A percentile compares a stretch with the other conserved stretches of the same genome.
These are phyloP conservation scores for Rachycentron canadum DNA, from an alignment of 2,797 vertebrate genomes.

Conservation along the genomic window DNA sequence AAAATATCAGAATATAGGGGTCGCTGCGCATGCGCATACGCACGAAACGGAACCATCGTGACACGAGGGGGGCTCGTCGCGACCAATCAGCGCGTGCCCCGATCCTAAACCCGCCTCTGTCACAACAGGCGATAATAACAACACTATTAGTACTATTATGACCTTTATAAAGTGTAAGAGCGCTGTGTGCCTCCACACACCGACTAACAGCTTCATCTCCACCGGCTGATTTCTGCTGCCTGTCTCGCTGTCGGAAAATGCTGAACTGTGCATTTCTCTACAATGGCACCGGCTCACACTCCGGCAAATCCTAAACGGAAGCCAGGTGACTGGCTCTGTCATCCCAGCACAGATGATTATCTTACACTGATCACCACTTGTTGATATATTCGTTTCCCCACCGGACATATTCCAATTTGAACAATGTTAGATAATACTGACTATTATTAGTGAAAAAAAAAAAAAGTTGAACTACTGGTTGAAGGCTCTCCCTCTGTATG, in stretches of 20 bases:
- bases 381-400: slow-evolving; percentile 44
- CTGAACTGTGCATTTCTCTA: slow-evolving; percentile 69
- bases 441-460: too few species aligned
- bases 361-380: slow-evolving; percentile 53
- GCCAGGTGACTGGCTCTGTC: slow-evolving; percentile 33
- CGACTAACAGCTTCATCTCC: background rate
- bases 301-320: slow-evolving; percentile 60
- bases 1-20: slow-evolving; percentile 86
- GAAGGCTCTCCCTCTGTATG: background rate
- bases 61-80: slow-evolving; percentile 51
- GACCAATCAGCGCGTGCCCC: slow-evolving; percentile 79
- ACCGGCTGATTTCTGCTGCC: slow-evolving; percentile 20
- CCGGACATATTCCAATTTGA: background rate
- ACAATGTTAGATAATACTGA: too few species aligned
- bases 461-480: background rate
- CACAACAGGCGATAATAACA: slow-evolving; percentile 81
- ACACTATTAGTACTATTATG: slow-evolving; percentile 70
- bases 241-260: slow-evolving; percentile 63
- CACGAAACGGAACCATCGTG: slow-evolving; percentile 76
- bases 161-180: slow-evolving; percentile 74
- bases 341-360: slow-evolving; percentile 15
- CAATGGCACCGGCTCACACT: slow-evolving; percentile 62
- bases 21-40: slow-evolving; percentile 84
- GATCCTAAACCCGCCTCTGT: slow-evolving; percentile 75
- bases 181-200: background rate